A percentile compares a stretch with the other conserved stretches of the same genome.
These are phyloP conservation scores for Erebia ligea DNA, from an alignment of 2,888 invertebrate genomes.

Conservation along the genomic window DNA sequence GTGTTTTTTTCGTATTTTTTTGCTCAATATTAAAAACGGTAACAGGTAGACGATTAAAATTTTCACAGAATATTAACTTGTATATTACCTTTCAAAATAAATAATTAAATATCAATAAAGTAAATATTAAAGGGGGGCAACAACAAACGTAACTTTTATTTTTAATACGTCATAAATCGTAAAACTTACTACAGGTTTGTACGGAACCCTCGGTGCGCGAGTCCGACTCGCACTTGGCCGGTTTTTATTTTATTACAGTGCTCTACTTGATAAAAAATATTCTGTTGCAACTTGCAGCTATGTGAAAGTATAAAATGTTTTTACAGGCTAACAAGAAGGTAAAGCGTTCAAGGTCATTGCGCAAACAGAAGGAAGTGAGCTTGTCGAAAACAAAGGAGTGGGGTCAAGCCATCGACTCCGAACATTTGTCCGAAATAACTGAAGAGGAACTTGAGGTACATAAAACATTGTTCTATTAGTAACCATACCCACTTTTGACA, in stretches of 20 bases:
- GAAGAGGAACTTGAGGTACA: conserved; percentile 95
- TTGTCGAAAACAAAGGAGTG: conserved; percentile 99
- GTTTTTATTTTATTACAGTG: neutral
- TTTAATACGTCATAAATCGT: no score
- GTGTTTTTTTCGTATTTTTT: no score
- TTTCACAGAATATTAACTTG: no score
- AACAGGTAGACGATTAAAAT: no score
- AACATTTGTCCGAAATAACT: conserved; percentile 95
- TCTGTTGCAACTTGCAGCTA: neutral
- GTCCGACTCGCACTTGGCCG: no score
- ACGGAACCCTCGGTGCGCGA: no score
- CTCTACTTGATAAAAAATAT: neutral
- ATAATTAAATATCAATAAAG: no score
- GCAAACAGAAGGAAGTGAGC: conserved; percentile 92
- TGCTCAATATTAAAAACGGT: no score
- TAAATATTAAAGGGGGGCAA: no score
- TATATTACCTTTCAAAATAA: no score
- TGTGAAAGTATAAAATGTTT: neutral
- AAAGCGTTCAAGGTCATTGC: conserved; percentile 77
- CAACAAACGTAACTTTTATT: no score
- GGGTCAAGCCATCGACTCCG: conserved; percentile 97
- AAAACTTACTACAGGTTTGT: no score
- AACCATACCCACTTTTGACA: neutral
- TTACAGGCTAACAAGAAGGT: conserved; percentile 78
- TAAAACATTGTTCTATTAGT: neutral